Percentiles rank a stretch among this genome's conserved stretches.
Conservation (phyloP, 37 sponge, comb jelly and placozoan genomes). For the Amphimedon queenslandica region DNA sequence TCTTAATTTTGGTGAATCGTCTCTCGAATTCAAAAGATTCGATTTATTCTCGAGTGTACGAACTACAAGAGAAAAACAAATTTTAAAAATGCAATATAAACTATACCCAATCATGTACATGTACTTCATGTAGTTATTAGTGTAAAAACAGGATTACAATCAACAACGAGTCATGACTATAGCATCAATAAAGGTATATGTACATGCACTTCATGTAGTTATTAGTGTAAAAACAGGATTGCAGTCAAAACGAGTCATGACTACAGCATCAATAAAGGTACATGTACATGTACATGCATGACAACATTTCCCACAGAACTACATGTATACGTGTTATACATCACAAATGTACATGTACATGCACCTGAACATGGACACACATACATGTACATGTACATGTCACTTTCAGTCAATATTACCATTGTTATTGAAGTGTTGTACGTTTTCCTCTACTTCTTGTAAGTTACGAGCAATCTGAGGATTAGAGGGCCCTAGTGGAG, state of each 20-base stretch:
- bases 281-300: no score
- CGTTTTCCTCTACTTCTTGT: slow-evolving; percentile 15
- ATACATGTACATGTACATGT: neutral
- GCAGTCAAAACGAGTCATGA: neutral
- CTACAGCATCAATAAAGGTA: neutral
- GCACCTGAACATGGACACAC: neutral
- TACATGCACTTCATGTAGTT: no score
- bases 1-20: slow-evolving; percentile 23
- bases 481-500: neutral
- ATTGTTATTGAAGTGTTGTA: slow-evolving; percentile 52
- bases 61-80: no score
- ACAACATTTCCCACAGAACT: no score
- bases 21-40: slow-evolving; percentile 27
- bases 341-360: neutral
- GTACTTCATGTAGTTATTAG: no score
- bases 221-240: no score
- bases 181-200: neutral
- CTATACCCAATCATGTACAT: no score
- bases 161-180: neutral
- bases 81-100: no score
- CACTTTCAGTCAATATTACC: slow-evolving; percentile 1
- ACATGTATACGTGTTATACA: neutral
- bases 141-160: no score
- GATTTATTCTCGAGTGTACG: slow-evolving; percentile 32
- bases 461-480: neutral